Evolutionary conservation across 2,113 vertebrate genomes (phyloP).

Genomic region (Macrotis lagotis): DNA sequence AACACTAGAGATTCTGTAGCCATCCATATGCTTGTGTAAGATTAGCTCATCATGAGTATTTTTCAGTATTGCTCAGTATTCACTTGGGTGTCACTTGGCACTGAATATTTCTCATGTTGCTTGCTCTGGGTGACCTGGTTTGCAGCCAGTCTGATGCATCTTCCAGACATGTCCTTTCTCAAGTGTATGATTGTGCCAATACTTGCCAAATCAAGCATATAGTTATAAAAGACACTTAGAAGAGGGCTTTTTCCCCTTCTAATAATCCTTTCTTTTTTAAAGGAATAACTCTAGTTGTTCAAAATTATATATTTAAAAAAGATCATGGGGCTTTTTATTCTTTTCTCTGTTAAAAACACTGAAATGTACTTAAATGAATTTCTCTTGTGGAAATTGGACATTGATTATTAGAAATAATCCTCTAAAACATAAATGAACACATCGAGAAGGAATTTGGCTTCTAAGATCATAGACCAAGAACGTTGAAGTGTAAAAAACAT

Average conservation of each 20-base stretch:
- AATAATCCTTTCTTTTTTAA: neutral
- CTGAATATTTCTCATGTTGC: neutral
- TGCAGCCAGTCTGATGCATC: neutral
- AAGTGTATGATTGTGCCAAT: neutral
- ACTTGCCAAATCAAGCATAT: neutral
- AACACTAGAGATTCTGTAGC: neutral
- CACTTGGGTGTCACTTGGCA: neutral
- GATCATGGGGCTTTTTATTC: no score
- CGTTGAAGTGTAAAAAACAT: neutral
- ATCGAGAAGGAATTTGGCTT: neutral
- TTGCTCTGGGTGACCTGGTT: slow-evolving; percentile 10
- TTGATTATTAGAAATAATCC: neutral
- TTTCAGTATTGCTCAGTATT: neutral
- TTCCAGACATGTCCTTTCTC: neutral
- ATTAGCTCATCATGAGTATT: neutral
- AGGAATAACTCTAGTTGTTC: neutral
- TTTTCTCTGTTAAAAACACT: neutral
- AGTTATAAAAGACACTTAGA: neutral
- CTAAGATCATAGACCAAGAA: neutral
- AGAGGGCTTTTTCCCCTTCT: no score
- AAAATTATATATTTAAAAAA: neutral
- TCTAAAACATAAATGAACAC: neutral
- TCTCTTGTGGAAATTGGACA: neutral
- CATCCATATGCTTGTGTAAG: neutral
- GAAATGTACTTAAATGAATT: neutral